Conservation (phyloP, 2,888 invertebrate genomes). For the Acronicta alni region DNA sequence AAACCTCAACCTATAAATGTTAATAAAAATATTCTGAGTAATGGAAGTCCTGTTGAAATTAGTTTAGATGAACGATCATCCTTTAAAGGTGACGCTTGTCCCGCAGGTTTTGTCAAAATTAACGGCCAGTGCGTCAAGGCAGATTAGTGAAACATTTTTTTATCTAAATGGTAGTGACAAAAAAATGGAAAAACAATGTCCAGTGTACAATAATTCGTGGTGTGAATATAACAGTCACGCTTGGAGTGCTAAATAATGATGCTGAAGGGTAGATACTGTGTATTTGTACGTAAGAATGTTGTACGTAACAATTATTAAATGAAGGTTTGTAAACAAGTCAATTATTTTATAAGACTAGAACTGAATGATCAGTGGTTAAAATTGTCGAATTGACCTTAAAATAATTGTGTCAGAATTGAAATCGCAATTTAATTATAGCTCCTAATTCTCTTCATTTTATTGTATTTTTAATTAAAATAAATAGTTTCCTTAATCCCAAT, state of each 20-base stretch:
- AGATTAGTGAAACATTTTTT: slow-evolving; percentile 46
- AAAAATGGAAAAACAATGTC: too few species aligned
- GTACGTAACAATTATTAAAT: too few species aligned
- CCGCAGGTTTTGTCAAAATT: slow-evolving; percentile 68
- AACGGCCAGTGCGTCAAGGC: slow-evolving; percentile 69
- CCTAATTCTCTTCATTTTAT: neutral
- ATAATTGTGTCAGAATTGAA: neutral
- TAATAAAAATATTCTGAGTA: slow-evolving; percentile 27
- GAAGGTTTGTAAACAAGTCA: too few species aligned
- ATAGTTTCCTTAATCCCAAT: too few species aligned
- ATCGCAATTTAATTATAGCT: neutral
- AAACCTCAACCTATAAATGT: slow-evolving; percentile 15
- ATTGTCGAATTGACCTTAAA: neutral
- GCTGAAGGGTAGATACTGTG: too few species aligned
- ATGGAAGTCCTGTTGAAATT: slow-evolving; percentile 51
- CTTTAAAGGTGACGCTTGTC: slow-evolving; percentile 73
- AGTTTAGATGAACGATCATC: slow-evolving; percentile 67
- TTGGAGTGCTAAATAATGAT: neutral
- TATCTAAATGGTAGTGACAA: neutral
- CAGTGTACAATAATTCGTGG: neutral
- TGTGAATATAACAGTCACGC: neutral
- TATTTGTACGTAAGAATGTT: too few species aligned
- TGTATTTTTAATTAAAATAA: neutral
- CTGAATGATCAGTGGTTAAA: too few species aligned
- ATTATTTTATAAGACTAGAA: too few species aligned